Evolutionary conservation across 2,888 invertebrate genomes (phyloP).

Genomic region (Antheraea assamensis): DNA sequence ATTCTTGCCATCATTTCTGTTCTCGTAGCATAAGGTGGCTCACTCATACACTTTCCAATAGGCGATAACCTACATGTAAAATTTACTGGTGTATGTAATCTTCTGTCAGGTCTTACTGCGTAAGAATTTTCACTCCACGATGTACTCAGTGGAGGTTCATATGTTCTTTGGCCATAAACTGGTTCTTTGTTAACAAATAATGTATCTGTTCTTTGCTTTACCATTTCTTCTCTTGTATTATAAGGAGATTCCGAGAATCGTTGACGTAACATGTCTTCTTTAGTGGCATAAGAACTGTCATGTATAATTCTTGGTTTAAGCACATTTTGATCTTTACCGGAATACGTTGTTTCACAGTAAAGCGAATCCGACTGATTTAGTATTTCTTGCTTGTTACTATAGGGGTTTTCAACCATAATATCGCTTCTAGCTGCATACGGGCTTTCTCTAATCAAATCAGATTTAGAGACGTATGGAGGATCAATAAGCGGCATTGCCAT

Average conservation of each 20-base stretch:
- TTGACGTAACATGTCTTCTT: conserved; percentile 78
- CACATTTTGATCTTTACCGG: conserved; percentile 72
- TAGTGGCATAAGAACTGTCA: conserved; percentile 74
- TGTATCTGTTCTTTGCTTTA: conserved; percentile 70
- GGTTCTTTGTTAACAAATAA: conserved; percentile 61
- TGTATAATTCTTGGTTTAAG: conserved; percentile 62
- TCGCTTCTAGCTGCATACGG: conserved; percentile 51
- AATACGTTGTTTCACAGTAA: conserved; percentile 72
- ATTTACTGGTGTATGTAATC: conserved; percentile 69
- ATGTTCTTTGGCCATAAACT: conserved; percentile 70
- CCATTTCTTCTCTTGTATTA: conserved; percentile 75
- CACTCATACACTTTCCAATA: conserved; percentile 76
- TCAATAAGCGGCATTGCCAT: conserved; percentile 69
- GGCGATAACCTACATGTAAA: conserved; percentile 68
- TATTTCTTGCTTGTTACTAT: conserved; percentile 58
- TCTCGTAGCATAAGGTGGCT: conserved; percentile 73
- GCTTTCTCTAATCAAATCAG: conserved; percentile 49
- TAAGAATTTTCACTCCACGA: conserved; percentile 73
- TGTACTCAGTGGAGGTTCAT: conserved; percentile 71
- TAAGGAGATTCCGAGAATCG: conserved; percentile 79
- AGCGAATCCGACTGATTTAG: conserved; percentile 60
- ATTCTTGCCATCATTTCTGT: conserved; percentile 73
- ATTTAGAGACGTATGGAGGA: conserved; percentile 45
- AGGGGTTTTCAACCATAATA: conserved; percentile 49
- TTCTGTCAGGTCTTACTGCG: conserved; percentile 68